Evolutionary conservation across 2,113 vertebrate species (phyloP), one percentile per base, ranked within the genome.

Genomic region (Orycteropus afer): DNA sequence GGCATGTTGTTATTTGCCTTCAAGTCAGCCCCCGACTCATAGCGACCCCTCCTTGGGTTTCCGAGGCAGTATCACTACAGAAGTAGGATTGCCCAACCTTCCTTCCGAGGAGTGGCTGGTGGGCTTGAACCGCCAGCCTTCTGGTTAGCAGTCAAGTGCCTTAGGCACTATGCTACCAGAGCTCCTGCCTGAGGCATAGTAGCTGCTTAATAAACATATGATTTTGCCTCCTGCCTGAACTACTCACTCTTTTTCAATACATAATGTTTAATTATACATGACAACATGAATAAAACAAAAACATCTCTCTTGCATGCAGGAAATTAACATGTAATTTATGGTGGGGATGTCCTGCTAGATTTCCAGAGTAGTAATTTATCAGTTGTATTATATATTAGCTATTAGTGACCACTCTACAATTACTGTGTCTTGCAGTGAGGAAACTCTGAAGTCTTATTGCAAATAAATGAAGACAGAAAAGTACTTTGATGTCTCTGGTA

Each of bases 391-490:
- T 27, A 37, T 20, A 71, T 20, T 89, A 65, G 25, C 53, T 91
- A 14, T 29, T 79, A 81, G 34, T 45, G 40, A 86, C 53, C 7
- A 8, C 1, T 37, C 6, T 71, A 25, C 49, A 94, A 82, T 69
- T 94, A 94, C 91, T 96, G 83, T 53, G 20, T 65, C 87, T 91
- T 91, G n/a, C 59, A 87, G 25, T 40, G 23, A 73, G 53, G 49
- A 86, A 97, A 90, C 13, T 69, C 93, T 42, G n/a, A 91, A 97
- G 92, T 78, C 20, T 65, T 94, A 61, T 87, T 96, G 86, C 17
- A 94, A 93, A 95, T 74, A 90, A 97, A 86, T 80, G 71, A 92
- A 81, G 71, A 90, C 34, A 42, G n/a, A 47, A 42, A 88, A 57
- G 32, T 53, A 14, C 32, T 95, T 90, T 88, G 61, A 93, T 23